Percentiles rank a stretch among this genome's conserved stretches.
These are phyloP conservation scores for Apamea anceps DNA, from an alignment of 2,888 invertebrate species.

Conservation along the genomic window DNA sequence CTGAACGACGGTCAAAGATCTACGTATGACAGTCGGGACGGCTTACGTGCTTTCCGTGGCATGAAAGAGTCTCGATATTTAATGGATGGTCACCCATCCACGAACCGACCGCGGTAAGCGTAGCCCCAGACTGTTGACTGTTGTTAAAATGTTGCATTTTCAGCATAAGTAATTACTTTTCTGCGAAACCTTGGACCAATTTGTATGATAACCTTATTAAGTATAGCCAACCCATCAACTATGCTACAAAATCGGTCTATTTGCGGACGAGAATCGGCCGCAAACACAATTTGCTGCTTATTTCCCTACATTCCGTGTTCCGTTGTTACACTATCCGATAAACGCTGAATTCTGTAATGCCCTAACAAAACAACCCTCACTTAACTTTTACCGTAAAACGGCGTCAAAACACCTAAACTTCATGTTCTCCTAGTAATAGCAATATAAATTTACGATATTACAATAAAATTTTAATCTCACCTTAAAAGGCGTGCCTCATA, in stretches of 20 bases:
- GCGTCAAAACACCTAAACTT: slow-evolving; percentile 28
- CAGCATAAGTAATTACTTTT: not conserved
- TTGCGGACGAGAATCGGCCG: not conserved
- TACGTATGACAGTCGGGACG: not conserved
- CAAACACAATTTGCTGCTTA: slow-evolving; percentile 1
- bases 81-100: not conserved
- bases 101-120: not conserved
- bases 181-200: not conserved
- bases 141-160: not conserved
- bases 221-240: not conserved
- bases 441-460: slow-evolving; percentile 59
- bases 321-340: not conserved
- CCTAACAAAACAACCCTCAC: slow-evolving; percentile 15
- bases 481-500: slow-evolving; percentile 57
- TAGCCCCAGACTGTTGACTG: not conserved
- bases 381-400: slow-evolving; percentile 18
- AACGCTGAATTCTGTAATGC: not conserved
- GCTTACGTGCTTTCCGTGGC: not conserved
- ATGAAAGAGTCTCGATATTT: not conserved
- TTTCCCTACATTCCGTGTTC: not conserved
- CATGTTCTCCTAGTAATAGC: slow-evolving; percentile 42
- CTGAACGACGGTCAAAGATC: not conserved
- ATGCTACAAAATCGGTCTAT: not conserved
- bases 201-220: not conserved
- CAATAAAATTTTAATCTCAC: slow-evolving; percentile 64